phyloP scores from a whole-genome alignment of 2,888 invertebrate species.

The Drosophila suboccidentalis region DNA sequence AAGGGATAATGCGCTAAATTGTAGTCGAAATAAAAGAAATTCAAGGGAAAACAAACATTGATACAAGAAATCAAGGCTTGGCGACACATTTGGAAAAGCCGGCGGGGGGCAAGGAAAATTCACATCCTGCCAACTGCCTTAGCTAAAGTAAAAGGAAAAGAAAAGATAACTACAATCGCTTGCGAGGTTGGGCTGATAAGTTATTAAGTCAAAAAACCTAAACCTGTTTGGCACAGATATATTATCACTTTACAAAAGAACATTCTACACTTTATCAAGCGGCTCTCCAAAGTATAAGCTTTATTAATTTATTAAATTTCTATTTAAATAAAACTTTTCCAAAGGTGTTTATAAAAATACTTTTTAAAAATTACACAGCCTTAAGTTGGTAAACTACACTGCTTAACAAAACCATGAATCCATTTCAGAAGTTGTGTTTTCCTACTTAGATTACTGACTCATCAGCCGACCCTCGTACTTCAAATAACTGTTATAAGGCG shows the following conservation, averaged over 20 bases:
- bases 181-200: background rate
- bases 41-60: conserved; percentile 10
- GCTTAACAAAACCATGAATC: no score
- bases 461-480: conserved; percentile 13
- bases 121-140: conserved; percentile 24
- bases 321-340: no score
- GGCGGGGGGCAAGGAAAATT: conserved; percentile 9
- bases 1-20: conserved; percentile 47
- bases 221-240: no score
- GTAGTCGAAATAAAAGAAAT: conserved; percentile 38
- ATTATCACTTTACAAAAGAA: no score
- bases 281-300: no score
- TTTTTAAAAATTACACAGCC: no score
- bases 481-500: conserved; percentile 54
- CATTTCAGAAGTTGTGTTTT: no score
- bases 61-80: conserved; percentile 29
- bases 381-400: no score
- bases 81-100: conserved; percentile 7
- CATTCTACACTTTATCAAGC: no score
- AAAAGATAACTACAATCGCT: conserved; percentile 59
- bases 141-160: conserved; percentile 32
- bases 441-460: background rate
- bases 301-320: no score
- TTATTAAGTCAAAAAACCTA: background rate
- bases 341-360: no score